A percentile compares a stretch with the other conserved stretches of the same genome.
Evolutionary conservation across 2,888 invertebrate species (phyloP).

Genomic region (Pseudococcus viburni): DNA sequence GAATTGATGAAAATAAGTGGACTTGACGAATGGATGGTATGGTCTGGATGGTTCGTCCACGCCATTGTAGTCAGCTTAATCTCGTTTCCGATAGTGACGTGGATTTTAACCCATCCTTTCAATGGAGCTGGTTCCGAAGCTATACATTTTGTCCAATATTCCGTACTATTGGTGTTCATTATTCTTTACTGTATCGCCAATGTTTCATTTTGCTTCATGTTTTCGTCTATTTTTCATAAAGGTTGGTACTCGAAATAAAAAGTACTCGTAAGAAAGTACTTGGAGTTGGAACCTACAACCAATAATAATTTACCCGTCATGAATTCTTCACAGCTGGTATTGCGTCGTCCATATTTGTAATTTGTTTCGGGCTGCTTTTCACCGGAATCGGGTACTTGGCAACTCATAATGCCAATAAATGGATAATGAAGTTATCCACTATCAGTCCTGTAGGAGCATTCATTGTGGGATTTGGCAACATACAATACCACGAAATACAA

Average conservation of each 20-base stretch:
- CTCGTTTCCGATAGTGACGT: not conserved
- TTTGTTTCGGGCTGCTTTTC: not conserved
- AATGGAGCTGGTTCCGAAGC: not conserved
- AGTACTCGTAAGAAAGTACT: too few species aligned
- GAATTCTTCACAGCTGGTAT: not conserved
- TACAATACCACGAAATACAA: slow-evolving; percentile 12
- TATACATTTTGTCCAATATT: not conserved
- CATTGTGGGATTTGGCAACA: not conserved
- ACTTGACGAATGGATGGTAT: slow-evolving; percentile 36
- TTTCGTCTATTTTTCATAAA: slow-evolving; percentile 46
- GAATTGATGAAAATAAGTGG: slow-evolving; percentile 54
- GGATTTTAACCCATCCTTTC: slow-evolving; percentile 11
- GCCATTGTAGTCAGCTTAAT: slow-evolving; percentile 12
- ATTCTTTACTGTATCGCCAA: slow-evolving; percentile 37
- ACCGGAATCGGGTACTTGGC: too few species aligned
- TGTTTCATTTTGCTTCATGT: slow-evolving; percentile 44
- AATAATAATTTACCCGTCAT: not conserved
- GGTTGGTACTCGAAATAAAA: not conserved
- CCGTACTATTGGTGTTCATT: not conserved
- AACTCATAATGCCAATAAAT: not conserved
- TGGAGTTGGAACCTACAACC: too few species aligned
- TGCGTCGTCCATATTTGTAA: slow-evolving; percentile 11
- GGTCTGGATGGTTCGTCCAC: slow-evolving; percentile 26
- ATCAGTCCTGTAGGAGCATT: slow-evolving; percentile 16
- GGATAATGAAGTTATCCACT: not conserved